Base-by-base conservation (phyloP, 1,140 invertebrate species). In the Aphelenchoides avenae region DNA sequence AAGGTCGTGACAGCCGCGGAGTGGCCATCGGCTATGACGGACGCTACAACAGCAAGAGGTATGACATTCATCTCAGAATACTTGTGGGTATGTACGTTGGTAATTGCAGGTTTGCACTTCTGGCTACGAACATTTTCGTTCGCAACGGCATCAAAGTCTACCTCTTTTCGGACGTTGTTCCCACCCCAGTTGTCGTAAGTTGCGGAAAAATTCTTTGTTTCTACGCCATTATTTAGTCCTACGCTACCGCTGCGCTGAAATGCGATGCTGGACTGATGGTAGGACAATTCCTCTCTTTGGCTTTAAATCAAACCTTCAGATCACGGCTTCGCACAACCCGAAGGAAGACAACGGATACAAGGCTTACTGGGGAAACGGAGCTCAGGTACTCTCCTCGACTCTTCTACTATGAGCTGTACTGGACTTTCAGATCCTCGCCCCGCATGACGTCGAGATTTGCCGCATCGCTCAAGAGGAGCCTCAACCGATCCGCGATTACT, bases 261-360 rank as follows among this genome's bases (percentile, higher is more conserved):
- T 73, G 65, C 31, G 61, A 72, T 24, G 71, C 71, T 7, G 63
- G 66, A 11, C 51, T 68, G 18, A 65, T 72, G 37, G 57, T 57
- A 30, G 3, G 5, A 7, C 31, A 22, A 13, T 18, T 31, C 15
- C 44, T 18, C 15, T 29, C n/a, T 46, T 52, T 64, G 0, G 26
- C 52, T 52, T 22, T 48, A 42, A 60, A 68, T 13, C 44, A 80
- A 77, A 86, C 93, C 0, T 52, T 24, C 92, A 96, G 89, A 84
- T 98, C 0, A 99, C 95, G 13, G 94, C 95, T 0, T 97, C 92
- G 0, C 94, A 99, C 69, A 99, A 99, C 82, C 94, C 93, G 0
- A 96, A 95, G 80, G 86, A 96, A 46, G 93, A 99, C 76, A 99
- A 99, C 80, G 95, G 95, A 3, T 98, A 97, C 76, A 99, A 99